Conservation (phyloP, 1,140 invertebrate genomes). For the Pseudomyrmex dendroicus region DNA sequence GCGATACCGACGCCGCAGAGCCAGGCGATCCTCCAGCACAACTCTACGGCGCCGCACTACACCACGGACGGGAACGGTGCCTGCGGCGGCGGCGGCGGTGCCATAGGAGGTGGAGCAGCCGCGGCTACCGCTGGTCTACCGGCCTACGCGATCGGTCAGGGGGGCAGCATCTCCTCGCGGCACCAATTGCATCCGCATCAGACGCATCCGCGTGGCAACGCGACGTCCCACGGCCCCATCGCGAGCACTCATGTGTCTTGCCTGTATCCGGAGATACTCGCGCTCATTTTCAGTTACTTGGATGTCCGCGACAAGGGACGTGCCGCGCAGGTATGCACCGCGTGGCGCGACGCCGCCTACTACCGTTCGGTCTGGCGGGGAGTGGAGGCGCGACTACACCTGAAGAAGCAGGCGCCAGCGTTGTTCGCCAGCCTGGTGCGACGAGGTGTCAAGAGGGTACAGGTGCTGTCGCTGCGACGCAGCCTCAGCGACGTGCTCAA, state of each 20-base stretch:
- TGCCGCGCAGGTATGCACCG: conserved; percentile 94
- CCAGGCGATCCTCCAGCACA: conserved; percentile 64
- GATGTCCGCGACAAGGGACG: conserved; percentile 95
- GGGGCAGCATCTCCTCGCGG: conserved; percentile 62
- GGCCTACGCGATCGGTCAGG: conserved; percentile 54
- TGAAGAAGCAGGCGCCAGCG: conserved; percentile 92
- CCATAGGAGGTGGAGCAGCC: conserved; percentile 44
- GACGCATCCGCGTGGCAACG: conserved; percentile 47
- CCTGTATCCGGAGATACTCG: conserved; percentile 96
- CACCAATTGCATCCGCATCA: conserved; percentile 62
- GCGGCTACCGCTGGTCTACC: conserved; percentile 48
- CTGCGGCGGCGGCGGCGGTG: conserved; percentile 37
- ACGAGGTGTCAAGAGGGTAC: conserved; percentile 94
- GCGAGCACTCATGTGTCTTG: conserved; percentile 92
- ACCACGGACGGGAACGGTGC: conserved; percentile 15
- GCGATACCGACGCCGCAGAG: conserved; percentile 72
- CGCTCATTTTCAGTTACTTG: conserved; percentile 95
- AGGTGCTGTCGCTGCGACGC: conserved; percentile 93
- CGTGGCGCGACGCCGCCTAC: conserved; percentile 96
- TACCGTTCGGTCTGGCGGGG: conserved; percentile 96
- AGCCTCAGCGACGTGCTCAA: conserved; percentile 94
- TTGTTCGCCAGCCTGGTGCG: conserved; percentile 94
- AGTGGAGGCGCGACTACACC: conserved; percentile 95
- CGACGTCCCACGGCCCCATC: conserved; percentile 81
- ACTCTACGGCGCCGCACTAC: conserved; percentile 78